Evolutionary conservation across 2,113 vertebrate species (phyloP).

Genomic region (Eonycteris spelaea): DNA sequence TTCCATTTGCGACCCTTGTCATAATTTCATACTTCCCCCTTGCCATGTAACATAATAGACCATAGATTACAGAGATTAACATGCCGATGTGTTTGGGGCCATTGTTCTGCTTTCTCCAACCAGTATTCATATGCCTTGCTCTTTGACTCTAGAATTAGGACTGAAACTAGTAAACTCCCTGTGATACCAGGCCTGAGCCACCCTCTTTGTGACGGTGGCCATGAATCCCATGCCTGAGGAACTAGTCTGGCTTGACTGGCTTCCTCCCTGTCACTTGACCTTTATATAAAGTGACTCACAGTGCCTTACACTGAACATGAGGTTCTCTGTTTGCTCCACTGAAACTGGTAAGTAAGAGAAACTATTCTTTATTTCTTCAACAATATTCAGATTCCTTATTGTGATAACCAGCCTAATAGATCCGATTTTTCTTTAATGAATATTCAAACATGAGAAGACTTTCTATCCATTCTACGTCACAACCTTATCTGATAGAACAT

Average conservation of each 20-base stretch:
- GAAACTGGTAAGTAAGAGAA: not conserved
- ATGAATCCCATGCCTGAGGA: not conserved
- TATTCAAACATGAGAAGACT: slow-evolving; percentile 18
- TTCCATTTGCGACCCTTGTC: not conserved
- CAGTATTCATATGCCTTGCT: not conserved
- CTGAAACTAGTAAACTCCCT: not conserved
- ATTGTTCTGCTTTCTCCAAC: not conserved
- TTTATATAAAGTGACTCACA: slow-evolving; percentile 18
- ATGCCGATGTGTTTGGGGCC: not conserved
- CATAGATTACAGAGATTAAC: not conserved
- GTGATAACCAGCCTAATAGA: not conserved
- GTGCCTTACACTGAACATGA: not conserved
- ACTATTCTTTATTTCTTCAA: slow-evolving; percentile 21
- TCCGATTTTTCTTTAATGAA: slow-evolving; percentile 26
- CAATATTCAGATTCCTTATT: not conserved
- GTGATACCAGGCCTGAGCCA: not conserved
- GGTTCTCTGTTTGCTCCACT: not conserved
- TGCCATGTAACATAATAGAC: not conserved
- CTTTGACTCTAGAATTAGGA: not conserved
- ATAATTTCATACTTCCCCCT: not conserved
- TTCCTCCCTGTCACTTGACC: not conserved
- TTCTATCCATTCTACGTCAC: not conserved
- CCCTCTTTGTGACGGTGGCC: not conserved
- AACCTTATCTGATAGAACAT: slow-evolving; percentile 44
- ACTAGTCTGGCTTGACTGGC: not conserved